Conservation (phyloP, 23 tunicate species). For the Diplosoma virens region DNA sequence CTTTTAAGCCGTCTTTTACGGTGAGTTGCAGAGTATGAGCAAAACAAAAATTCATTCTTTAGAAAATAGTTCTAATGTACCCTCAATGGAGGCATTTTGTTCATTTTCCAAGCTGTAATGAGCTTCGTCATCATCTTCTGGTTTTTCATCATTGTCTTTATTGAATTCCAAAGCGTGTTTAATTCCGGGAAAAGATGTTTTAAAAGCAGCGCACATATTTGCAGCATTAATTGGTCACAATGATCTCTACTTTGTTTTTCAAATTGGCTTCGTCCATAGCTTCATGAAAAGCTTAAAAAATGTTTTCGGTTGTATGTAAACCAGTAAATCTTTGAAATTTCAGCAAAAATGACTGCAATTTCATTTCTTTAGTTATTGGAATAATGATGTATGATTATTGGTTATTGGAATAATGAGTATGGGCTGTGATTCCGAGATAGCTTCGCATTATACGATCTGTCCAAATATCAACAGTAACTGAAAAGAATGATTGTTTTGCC, state of each 20-base stretch:
- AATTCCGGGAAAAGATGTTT: background rate
- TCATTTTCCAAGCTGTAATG: background rate
- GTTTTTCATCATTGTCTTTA: background rate
- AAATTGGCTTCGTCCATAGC: background rate
- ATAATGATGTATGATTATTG: no score
- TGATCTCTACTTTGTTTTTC: background rate
- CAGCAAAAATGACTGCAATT: no score
- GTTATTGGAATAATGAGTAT: no score
- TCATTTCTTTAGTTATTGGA: no score
- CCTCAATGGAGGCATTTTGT: no score
- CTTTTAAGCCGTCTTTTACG: background rate
- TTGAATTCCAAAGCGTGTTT: background rate
- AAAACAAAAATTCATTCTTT: constrained; percentile 1
- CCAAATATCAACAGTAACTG: no score
- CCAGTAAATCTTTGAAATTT: background rate
- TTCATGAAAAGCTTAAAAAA: background rate
- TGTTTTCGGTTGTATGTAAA: background rate
- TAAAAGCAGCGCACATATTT: constrained; percentile 1
- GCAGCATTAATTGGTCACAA: constrained; percentile 23
- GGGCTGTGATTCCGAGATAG: no score
- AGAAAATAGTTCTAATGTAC: no score
- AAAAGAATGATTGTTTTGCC: no score
- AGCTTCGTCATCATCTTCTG: background rate
- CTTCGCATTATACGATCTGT: no score
- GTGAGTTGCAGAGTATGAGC: constrained; percentile 3